Evolutionary conservation across 2,113 vertebrate genomes (phyloP), one percentile per base, ranked within the genome.

Genomic region (Ibidorhyncha struthersii): DNA sequence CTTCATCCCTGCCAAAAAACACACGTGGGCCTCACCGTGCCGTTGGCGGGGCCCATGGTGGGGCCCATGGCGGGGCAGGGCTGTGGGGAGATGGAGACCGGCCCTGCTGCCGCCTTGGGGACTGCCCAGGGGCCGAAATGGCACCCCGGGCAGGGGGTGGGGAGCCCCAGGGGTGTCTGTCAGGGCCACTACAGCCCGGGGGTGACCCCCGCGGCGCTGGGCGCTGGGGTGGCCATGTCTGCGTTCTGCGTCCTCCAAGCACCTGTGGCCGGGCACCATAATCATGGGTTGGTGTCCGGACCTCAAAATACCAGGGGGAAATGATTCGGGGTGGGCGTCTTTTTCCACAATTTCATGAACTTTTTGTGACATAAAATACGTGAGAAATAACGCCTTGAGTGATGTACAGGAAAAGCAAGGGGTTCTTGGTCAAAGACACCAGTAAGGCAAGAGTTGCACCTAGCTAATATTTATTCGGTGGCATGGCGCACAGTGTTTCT

Each of bases 1-100:
- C 5, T 38, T 72, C 30, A 8, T 8, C 36, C 23, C 78, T 36
- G 40, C 43, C 56, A 59, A 78, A 91, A 61, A 2, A 13, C 49
- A 3, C 0, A 0, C 1, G 4, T 2, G 8, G 52, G 36, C 19
- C 49, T 72, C 30, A 0, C 2, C 10, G 41, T 38, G 9, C n/a
- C 29, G 58, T 59, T 29, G 69, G 14, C 7, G 14, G 27, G 34
- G 6, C 34, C 23, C 52, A 58, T 22, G 40, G 66, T 3, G 13
- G 26, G 27, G 14, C 22, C 36, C 4, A 1, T 22, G 38, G 14
- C 20, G 4, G 23, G 45, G 23, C 41, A 6, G 50, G 11, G 45
- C 53, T 70, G 12, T 0, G 4, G 32, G 36, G 18, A 69, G 2
- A 27, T 49, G 70, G 34, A 65, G 38, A 2, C 8, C 0, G 7